Evolutionary conservation across 2,888 invertebrate species (phyloP).

Genomic region (Hirtodrosophila trivittata): DNA sequence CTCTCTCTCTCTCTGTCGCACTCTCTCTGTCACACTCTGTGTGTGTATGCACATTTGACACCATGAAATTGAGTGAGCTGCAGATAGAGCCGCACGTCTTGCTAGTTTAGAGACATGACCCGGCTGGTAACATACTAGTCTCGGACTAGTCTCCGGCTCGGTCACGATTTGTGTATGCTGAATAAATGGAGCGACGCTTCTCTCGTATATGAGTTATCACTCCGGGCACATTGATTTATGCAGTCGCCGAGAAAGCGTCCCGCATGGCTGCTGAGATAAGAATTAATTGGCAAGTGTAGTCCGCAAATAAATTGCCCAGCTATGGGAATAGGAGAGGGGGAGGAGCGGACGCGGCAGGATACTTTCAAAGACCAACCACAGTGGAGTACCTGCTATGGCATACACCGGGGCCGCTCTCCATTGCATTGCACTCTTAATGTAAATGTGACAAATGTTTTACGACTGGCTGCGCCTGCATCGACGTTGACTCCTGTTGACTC

Average conservation of each 20-base stretch:
- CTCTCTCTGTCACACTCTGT: neutral
- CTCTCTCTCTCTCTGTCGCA: neutral
- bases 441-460: constrained; percentile 80
- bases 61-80: constrained; percentile 76
- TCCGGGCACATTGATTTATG: constrained; percentile 72
- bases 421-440: constrained; percentile 65
- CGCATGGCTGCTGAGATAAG: constrained; percentile 73
- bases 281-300: constrained; percentile 77
- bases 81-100: constrained; percentile 42
- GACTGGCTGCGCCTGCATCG: constrained; percentile 69
- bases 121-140: constrained; percentile 1
- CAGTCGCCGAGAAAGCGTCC: constrained; percentile 64
- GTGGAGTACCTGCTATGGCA: constrained; percentile 5
- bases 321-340: neutral
- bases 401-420: constrained; percentile 13
- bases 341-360: neutral
- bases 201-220: constrained; percentile 72
- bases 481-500: constrained; percentile 69
- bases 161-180: constrained; percentile 35
- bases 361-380: neutral
- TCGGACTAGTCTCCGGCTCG: constrained; percentile 22
- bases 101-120: constrained; percentile 8
- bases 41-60: constrained; percentile 53
- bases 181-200: constrained; percentile 37
- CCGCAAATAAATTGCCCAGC: constrained; percentile 70